Conservation (phyloP, 2,888 invertebrate genomes). For the Eubasilissa splendida region DNA sequence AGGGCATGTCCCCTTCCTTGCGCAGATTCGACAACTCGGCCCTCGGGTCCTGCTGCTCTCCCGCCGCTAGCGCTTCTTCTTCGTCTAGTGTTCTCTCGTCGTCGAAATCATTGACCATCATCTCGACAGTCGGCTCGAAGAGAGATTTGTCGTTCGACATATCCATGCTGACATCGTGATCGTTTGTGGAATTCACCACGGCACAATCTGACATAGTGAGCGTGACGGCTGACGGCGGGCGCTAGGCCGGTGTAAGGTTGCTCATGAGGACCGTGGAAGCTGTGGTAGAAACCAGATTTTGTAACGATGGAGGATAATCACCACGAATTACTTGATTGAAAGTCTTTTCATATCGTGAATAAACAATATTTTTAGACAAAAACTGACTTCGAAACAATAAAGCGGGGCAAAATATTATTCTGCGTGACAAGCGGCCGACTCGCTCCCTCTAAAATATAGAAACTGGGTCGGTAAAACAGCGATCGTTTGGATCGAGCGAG, state of each 20-base stretch:
- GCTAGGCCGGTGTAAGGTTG: conserved; percentile 35
- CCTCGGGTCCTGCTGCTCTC: conserved; percentile 86
- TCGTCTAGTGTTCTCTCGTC: conserved; percentile 97
- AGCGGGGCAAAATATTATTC: conserved; percentile 45
- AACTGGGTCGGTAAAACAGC: conserved; percentile 47
- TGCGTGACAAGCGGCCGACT: conserved; percentile 49
- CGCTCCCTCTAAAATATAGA: conserved; percentile 39
- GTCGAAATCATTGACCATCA: conserved; percentile 98
- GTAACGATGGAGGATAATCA: conserved; percentile 2
- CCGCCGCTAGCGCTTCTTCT: conserved; percentile 94
- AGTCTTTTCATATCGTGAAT: conserved; percentile 13
- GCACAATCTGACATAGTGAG: conserved; percentile 71
- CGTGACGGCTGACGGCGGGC: conserved; percentile 35
- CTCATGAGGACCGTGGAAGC: conserved; percentile 36
- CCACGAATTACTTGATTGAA: conserved; percentile 2
- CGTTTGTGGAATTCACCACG: conserved; percentile 70
- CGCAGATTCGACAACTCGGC: conserved; percentile 92
- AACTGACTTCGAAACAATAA: conserved; percentile 22
- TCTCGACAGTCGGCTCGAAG: conserved; percentile 95
- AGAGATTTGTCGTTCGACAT: conserved; percentile 75
- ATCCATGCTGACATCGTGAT: conserved; percentile 71
- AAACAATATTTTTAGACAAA: background rate
- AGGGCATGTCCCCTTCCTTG: conserved; percentile 96
- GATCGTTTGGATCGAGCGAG: conserved; percentile 6
- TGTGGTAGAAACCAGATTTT: background rate